Conservation (phyloP, 2,888 invertebrate species). For the Campoplex capitator region DNA sequence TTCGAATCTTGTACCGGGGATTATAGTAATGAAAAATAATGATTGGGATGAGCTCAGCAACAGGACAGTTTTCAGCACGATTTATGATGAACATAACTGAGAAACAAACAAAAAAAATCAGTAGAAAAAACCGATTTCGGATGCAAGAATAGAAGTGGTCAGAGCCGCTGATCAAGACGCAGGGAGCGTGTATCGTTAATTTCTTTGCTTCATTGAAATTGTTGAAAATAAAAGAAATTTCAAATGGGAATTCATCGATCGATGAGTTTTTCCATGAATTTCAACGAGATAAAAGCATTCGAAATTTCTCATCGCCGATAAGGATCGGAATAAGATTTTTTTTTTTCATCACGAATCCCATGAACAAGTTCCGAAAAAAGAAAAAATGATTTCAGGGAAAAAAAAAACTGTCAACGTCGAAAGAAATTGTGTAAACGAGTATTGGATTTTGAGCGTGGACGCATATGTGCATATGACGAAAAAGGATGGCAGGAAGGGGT, state of each 20-base stretch:
- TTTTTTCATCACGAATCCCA: background rate
- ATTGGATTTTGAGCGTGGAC: background rate
- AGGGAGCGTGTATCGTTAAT: background rate
- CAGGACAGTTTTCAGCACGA: background rate
- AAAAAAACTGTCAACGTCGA: background rate
- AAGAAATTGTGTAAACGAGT: background rate
- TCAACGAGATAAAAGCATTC: background rate
- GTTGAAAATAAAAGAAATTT: background rate
- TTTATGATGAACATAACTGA: background rate
- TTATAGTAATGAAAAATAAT: background rate
- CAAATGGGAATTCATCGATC: background rate
- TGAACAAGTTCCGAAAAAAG: background rate
- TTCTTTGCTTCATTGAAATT: background rate
- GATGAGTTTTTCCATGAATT: background rate
- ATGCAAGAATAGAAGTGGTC: background rate
- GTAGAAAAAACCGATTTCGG: background rate
- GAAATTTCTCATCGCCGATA: background rate
- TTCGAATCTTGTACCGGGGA: background rate
- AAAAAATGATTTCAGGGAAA: background rate
- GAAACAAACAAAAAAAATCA: background rate
- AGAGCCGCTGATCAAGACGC: background rate
- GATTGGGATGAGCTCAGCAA: background rate
- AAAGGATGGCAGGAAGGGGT: conserved; percentile 43
- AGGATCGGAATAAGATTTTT: background rate
- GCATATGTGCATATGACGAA: background rate